phyloP scores from a whole-genome alignment of 2,888 invertebrate species.

The Dexiosoma caninum region DNA sequence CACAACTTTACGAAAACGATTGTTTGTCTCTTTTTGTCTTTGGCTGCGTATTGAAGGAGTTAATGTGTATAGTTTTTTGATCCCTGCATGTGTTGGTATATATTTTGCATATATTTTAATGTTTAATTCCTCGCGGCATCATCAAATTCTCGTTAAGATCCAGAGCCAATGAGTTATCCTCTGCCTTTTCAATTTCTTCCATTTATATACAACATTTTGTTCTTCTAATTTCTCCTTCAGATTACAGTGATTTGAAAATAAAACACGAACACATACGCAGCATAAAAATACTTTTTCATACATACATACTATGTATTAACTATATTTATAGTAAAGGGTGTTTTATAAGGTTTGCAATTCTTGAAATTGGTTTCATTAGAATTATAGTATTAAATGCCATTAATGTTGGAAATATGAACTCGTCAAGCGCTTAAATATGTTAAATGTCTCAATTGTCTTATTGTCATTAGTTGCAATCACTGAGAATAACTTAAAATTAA shows the following conservation, averaged over 20 bases:
- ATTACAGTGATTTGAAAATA: background rate
- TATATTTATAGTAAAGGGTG: background rate
- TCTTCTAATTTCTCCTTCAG: background rate
- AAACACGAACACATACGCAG: background rate
- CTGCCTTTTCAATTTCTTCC: constrained; percentile 2
- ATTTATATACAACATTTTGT: background rate
- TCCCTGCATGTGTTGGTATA: background rate
- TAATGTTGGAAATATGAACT: too few relatives aligned
- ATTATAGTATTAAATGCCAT: too few relatives aligned
- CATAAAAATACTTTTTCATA: too few relatives aligned
- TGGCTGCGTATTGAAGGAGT: background rate
- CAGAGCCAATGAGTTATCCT: constrained; percentile 61
- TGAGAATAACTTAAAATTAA: too few relatives aligned
- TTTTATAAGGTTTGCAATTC: too few relatives aligned
- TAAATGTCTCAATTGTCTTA: too few relatives aligned
- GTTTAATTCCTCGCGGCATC: constrained; percentile 69
- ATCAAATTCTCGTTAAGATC: constrained; percentile 72
- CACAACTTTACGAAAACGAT: background rate
- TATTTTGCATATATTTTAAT: constrained; percentile 63
- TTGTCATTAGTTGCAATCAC: too few relatives aligned
- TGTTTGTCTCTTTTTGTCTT: background rate
- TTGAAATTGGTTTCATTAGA: too few relatives aligned
- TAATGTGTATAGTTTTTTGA: background rate
- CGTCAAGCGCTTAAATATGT: too few relatives aligned
- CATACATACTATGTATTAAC: background rate